Evolutionary conservation across 2,888 invertebrate genomes (phyloP).

Genomic region (Apoderus coryli): DNA sequence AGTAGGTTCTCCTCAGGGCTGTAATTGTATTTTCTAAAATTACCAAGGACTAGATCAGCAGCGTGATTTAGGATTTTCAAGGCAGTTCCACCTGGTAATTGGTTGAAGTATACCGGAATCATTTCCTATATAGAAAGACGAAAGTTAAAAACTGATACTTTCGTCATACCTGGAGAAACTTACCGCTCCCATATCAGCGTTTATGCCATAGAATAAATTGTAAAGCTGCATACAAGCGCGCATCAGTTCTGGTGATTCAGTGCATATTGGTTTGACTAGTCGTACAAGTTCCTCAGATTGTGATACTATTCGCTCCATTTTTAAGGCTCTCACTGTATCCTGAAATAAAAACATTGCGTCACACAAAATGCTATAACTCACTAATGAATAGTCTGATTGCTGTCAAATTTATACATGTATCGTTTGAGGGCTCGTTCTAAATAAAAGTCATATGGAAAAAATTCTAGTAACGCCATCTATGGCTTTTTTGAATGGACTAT

Average conservation of each 20-base stretch:
- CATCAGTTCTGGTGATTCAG: conserved; percentile 27
- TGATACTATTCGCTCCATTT: conserved; percentile 22
- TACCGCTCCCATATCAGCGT: conserved; percentile 27
- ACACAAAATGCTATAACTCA: too few species aligned
- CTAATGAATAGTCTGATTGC: too few species aligned
- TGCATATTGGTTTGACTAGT: conserved; percentile 21
- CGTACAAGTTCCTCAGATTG: conserved; percentile 22
- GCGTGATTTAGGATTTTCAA: conserved; percentile 28
- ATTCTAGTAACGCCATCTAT: too few species aligned
- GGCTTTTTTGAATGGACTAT: too few species aligned
- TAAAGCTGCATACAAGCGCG: conserved; percentile 25
- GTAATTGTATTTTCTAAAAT: conserved; percentile 39
- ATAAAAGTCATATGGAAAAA: too few species aligned
- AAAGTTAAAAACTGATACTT: conserved; percentile 3
- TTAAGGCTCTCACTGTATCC: conserved; percentile 20
- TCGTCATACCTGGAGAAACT: conserved; percentile 12
- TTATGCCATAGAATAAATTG: conserved; percentile 27
- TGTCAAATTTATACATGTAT: too few species aligned
- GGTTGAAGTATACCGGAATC: conserved; percentile 28
- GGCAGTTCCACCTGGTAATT: conserved; percentile 29
- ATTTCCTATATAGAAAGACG: conserved; percentile 24
- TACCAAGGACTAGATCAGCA: conserved; percentile 26
- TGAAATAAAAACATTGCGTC: too few species aligned
- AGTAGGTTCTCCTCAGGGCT: conserved; percentile 34
- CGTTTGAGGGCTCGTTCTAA: too few species aligned